These are phyloP conservation scores for Rhyacophila evoluta DNA, from an alignment of 2,888 invertebrate genomes.

Conservation along the genomic window DNA sequence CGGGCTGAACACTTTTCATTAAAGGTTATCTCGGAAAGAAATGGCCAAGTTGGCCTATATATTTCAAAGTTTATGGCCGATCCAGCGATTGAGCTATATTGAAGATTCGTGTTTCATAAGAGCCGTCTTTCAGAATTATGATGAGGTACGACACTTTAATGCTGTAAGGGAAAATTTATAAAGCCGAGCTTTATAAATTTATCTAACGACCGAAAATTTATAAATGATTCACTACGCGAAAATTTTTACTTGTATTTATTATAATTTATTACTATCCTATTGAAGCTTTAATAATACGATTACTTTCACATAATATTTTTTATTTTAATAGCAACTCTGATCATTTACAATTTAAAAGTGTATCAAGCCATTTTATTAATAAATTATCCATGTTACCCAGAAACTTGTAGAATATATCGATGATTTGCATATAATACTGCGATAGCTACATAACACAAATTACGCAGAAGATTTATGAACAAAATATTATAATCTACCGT, in stretches of 20 bases:
- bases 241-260: neutral
- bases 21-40: constrained; percentile 18
- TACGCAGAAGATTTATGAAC: too few relatives aligned
- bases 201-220: neutral
- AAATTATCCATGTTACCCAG: too few relatives aligned
- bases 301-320: too few relatives aligned
- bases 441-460: too few relatives aligned
- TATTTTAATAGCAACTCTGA: too few relatives aligned
- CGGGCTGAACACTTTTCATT: constrained; percentile 16
- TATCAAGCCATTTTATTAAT: too few relatives aligned
- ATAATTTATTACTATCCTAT: neutral
- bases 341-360: too few relatives aligned
- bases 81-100: constrained; percentile 23
- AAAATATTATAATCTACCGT: too few relatives aligned
- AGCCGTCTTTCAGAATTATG: constrained; percentile 14
- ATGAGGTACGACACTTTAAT: neutral
- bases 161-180: neutral
- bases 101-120: constrained; percentile 35
- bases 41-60: constrained; percentile 7
- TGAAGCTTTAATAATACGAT: neutral
- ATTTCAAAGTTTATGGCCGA: constrained; percentile 30
- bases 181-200: neutral
- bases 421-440: too few relatives aligned
- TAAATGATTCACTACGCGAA: neutral
- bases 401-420: too few relatives aligned